Evolutionary conservation across 2,888 invertebrate genomes (phyloP), one percentile per base, ranked within the genome.

Genomic region (Abscondita cerata): DNA sequence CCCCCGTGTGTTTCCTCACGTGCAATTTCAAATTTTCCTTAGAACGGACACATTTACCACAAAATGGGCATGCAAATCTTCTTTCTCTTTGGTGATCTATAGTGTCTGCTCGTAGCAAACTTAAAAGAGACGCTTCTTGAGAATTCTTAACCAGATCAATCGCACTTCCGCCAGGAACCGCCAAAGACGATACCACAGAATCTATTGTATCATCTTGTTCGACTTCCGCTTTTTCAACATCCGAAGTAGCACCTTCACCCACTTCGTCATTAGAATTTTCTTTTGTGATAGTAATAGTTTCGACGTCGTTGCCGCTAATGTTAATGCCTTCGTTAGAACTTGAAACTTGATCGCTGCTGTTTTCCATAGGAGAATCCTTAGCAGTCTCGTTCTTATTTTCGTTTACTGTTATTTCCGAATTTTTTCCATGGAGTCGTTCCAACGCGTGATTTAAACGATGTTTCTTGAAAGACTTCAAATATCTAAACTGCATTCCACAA

Each of bases 401-500:
- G 19, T 53, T 54, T 31, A 51, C 46, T 4, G 50, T 18, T 83
- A 68, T 66, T 55, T 74, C 77, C 2, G 76, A 71, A 36, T 78
- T 79, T 66, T 89, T 89, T 4, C 92, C 89, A 75, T 93, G 93
- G 57, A 93, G 83, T 66, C 92, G 86, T 77, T 93, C 93, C 34
- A 94, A 79, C 0, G 93, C 92, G 78, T 95, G 94, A 75, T 94
- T 95, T 58, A 94, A 84, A 18, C 94, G 87, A 76, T 94, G 94
- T 79, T 95, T 94, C 79, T 93, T 93, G 80, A 95, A 94, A 0
- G 93, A 94, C 75, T 94, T 94, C 50, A 94, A 85, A 79, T 94
- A 94, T 68, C 93, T 86, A 76, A 94, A 95, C 78, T 94, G 94
- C 94, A 94, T 94, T 62, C 94, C 94, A 79, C 94, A 95, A 1